phyloP scores from a whole-genome alignment of 2,797 vertebrate species.

The Acrossocheilus fasciatus region DNA sequence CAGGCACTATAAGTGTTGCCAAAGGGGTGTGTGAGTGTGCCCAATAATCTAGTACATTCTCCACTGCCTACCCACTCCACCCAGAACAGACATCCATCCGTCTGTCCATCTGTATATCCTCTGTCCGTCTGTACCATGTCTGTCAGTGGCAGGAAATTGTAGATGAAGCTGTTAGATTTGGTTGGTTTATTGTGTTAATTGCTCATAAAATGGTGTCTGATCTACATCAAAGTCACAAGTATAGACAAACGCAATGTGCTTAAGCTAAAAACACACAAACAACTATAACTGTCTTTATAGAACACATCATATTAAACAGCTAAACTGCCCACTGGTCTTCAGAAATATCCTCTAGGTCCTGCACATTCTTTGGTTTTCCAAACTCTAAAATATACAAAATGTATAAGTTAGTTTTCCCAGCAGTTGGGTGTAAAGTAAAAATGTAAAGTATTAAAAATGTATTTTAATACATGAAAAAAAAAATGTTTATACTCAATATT shows the following conservation, averaged over 20 bases:
- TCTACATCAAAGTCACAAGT: background rate
- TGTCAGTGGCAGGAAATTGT: background rate
- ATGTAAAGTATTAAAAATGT: background rate
- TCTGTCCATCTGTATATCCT: background rate
- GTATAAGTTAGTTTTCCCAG: background rate
- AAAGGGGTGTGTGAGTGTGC: conserved; percentile 46
- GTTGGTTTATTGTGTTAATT: background rate
- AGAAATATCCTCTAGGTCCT: no score
- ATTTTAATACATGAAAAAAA: background rate
- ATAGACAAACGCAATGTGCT: no score
- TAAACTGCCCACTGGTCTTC: no score
- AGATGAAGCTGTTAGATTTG: background rate
- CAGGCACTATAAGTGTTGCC: background rate
- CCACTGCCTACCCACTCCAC: conserved; percentile 6
- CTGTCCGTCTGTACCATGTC: background rate
- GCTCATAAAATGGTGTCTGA: no score
- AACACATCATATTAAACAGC: no score
- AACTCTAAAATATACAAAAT: background rate
- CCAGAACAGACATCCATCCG: conserved; percentile 14
- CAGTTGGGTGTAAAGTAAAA: background rate
- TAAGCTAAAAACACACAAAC: no score
- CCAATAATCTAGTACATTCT: conserved; percentile 38
- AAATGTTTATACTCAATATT: no score
- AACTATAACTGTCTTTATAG: no score
- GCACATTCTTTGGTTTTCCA: no score